Percentiles rank a stretch among this genome's conserved stretches.
Conservation (phyloP, 2,113 vertebrate species). For the Scytalopus superciliaris region DNA sequence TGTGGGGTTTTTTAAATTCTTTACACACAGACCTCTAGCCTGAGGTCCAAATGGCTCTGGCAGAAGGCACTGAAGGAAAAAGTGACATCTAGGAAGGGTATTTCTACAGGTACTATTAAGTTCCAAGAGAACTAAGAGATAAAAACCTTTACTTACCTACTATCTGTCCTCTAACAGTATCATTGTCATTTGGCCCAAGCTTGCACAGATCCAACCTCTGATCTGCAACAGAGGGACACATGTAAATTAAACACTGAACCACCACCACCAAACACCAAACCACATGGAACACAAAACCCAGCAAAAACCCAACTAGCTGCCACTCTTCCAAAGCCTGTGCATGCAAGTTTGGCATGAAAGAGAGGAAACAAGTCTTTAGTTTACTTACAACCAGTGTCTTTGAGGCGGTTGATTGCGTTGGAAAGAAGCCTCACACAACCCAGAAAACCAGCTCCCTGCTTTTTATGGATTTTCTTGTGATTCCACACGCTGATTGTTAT, state of each 20-base stretch:
- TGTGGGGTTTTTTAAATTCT: neutral
- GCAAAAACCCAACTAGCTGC: neutral
- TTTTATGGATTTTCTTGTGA: constrained; percentile 99
- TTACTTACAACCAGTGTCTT: constrained; percentile 98
- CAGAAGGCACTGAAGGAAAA: neutral
- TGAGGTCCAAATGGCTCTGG: neutral
- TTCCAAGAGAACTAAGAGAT: neutral
- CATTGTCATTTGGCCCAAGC: constrained; percentile 94
- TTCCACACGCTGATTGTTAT: constrained; percentile 99
- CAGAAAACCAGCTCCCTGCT: constrained; percentile 97
- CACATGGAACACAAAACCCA: neutral
- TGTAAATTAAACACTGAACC: neutral
- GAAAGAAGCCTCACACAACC: constrained; percentile 98
- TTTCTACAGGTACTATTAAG: neutral
- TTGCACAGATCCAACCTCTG: constrained; percentile 96
- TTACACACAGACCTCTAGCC: neutral
- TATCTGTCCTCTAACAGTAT: constrained; percentile 95
- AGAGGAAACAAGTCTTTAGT: neutral
- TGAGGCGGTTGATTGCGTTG: constrained; percentile 96
- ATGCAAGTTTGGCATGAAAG: neutral
- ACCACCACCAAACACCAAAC: neutral
- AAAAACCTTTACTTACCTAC: constrained; percentile 83
- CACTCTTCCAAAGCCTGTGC: neutral
- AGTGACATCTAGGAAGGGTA: neutral
- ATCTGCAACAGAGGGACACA: constrained; percentile 75